phyloP scores from a whole-genome alignment of 2,888 invertebrate species.

The Cactoblastis cactorum region DNA sequence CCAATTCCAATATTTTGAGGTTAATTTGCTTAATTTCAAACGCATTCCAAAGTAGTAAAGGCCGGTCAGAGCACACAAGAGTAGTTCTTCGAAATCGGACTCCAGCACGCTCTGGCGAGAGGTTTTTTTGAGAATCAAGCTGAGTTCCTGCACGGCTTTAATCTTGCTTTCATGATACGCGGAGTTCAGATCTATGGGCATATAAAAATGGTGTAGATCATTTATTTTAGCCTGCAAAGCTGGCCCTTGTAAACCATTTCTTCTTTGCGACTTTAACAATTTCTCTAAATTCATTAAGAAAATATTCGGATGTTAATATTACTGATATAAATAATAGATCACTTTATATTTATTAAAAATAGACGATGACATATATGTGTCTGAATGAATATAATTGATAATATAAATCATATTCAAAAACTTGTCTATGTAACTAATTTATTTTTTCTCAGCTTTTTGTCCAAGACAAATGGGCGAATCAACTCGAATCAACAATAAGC shows the following conservation, averaged over 20 bases:
- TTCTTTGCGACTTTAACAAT: neutral
- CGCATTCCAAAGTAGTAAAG: constrained; percentile 58
- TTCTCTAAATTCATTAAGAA: neutral
- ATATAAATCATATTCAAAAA: too few relatives aligned
- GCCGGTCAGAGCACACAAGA: constrained; percentile 44
- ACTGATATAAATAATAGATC: too few relatives aligned
- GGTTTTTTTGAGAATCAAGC: constrained; percentile 33
- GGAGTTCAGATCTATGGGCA: constrained; percentile 42
- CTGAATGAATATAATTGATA: too few relatives aligned
- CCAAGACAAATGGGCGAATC: too few relatives aligned
- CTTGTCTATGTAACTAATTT: too few relatives aligned
- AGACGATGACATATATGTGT: too few relatives aligned
- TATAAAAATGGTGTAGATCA: constrained; percentile 31
- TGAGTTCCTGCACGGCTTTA: constrained; percentile 35
- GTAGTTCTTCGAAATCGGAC: constrained; percentile 38
- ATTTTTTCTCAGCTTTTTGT: too few relatives aligned
- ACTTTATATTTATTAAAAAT: too few relatives aligned
- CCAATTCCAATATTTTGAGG: constrained; percentile 36
- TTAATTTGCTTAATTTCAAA: constrained; percentile 39
- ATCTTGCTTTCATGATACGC: constrained; percentile 36
- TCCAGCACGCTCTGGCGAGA: constrained; percentile 34
- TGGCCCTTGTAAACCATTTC: constrained; percentile 12
- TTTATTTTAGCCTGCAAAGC: constrained; percentile 39
- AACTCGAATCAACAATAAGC: too few relatives aligned
- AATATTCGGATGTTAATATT: neutral